Percentiles rank a stretch among this genome's conserved stretches.
These are phyloP conservation scores for Callopanchax toddi DNA, from an alignment of 2,113 vertebrate genomes.

Conservation along the genomic window DNA sequence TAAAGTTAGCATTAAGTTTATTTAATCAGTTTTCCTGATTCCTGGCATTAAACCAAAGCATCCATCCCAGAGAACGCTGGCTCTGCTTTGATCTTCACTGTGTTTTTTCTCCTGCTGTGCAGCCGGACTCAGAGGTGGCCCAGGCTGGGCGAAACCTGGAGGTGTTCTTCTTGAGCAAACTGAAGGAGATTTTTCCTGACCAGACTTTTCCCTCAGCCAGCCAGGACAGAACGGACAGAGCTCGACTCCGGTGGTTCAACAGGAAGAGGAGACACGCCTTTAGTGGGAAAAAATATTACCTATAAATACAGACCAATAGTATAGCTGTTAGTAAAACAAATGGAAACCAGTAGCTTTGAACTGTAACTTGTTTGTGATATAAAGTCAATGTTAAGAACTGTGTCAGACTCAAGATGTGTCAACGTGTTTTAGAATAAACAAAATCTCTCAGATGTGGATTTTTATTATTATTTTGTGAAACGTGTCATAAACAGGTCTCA, in stretches of 20 bases:
- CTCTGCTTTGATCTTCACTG: background rate
- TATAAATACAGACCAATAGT: slow-evolving; percentile 15
- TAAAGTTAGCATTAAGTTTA: too few species aligned
- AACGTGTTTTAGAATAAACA: too few species aligned
- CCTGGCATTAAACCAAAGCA: too few species aligned
- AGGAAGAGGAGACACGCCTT: slow-evolving; percentile 82
- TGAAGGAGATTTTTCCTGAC: slow-evolving; percentile 86
- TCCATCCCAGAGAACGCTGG: too few species aligned
- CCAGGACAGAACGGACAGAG: slow-evolving; percentile 70
- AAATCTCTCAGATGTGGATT: too few species aligned
- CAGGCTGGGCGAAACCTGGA: slow-evolving; percentile 88
- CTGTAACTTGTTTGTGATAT: background rate
- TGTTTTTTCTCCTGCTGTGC: slow-evolving; percentile 13
- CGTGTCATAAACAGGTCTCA: too few species aligned
- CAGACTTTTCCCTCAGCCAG: slow-evolving; percentile 82
- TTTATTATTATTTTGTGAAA: too few species aligned
- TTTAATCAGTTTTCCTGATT: too few species aligned
- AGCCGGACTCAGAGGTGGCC: slow-evolving; percentile 94
- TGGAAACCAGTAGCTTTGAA: background rate
- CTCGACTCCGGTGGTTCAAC: slow-evolving; percentile 83
- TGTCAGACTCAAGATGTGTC: too few species aligned
- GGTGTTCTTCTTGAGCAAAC: slow-evolving; percentile 84
- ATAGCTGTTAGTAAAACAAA: background rate
- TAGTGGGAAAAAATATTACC: slow-evolving; percentile 66
- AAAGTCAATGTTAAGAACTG: too few species aligned